Conservation (phyloP, 2,113 vertebrate genomes). For the Chascanopsetta lugubris region DNA sequence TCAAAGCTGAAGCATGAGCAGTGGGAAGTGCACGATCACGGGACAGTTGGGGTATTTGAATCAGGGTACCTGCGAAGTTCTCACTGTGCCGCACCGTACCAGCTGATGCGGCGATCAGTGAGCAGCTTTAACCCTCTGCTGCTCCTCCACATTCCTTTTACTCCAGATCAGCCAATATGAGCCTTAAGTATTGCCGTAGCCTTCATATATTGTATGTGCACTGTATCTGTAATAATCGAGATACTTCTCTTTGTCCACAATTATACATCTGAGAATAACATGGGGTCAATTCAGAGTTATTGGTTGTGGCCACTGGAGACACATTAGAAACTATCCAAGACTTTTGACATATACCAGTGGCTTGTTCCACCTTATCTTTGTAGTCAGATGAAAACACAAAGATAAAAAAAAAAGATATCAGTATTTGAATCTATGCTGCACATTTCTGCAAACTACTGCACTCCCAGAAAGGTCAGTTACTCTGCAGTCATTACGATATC, state of each 20-base stretch:
- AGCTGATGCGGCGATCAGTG: constrained; percentile 8
- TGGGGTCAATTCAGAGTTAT: background rate
- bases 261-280: background rate
- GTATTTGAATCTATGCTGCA: background rate
- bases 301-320: background rate
- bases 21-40: background rate
- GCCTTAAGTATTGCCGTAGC: too few species aligned
- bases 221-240: too few species aligned
- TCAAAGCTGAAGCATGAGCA: background rate
- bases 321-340: background rate
- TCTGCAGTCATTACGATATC: constrained; percentile 1
- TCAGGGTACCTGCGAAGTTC: background rate
- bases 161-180: too few species aligned
- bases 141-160: background rate
- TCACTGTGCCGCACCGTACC: background rate
- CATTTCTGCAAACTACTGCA: background rate
- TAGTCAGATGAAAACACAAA: background rate
- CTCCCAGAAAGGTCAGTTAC: background rate
- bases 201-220: too few species aligned
- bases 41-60: constrained; percentile 17
- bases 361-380: background rate
- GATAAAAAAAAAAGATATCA: too few species aligned
- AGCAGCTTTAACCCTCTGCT: background rate
- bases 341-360: background rate
- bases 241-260: background rate